Percentiles rank a stretch among this genome's conserved stretches.
phyloP scores from a whole-genome alignment of 1,140 invertebrate species.

The Bicyclus anynana region DNA sequence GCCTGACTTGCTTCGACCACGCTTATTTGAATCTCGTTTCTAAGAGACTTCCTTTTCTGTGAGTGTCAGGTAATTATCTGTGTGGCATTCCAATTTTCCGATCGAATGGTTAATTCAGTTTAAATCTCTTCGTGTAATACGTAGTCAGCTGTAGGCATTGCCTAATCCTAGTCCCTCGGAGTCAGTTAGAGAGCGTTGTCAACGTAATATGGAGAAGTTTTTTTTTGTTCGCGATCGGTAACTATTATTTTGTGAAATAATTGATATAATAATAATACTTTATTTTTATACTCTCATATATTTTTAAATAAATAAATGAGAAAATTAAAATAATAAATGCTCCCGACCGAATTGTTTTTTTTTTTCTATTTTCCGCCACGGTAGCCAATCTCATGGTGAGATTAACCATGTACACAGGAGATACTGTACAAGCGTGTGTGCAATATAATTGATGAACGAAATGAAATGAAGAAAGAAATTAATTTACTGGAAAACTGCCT shows the following conservation, averaged over 20 bases:
- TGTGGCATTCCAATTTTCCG: conserved; percentile 77
- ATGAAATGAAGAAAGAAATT: too few relatives aligned
- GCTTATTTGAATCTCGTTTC: conserved; percentile 73
- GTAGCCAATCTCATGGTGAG: too few relatives aligned
- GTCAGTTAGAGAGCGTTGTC: conserved; percentile 38
- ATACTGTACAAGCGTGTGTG: too few relatives aligned
- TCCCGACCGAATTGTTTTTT: too few relatives aligned
- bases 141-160: conserved; percentile 56
- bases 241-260: background rate
- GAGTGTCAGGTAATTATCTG: conserved; percentile 77
- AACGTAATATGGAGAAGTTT: conserved; percentile 41
- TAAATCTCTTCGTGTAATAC: conserved; percentile 74
- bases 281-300: too few relatives aligned
- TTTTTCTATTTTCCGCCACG: too few relatives aligned
- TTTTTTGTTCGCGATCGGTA: conserved; percentile 18
- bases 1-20: conserved; percentile 57
- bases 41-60: conserved; percentile 72
- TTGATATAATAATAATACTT: too few relatives aligned
- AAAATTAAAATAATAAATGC: too few relatives aligned
- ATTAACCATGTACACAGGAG: too few relatives aligned
- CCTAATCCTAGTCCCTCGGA: conserved; percentile 65
- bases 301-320: too few relatives aligned
- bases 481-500: too few relatives aligned
- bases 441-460: too few relatives aligned
- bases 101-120: conserved; percentile 76